Evolutionary conservation across 2,113 vertebrate genomes (phyloP).

Genomic region (Scophthalmus maximus): DNA sequence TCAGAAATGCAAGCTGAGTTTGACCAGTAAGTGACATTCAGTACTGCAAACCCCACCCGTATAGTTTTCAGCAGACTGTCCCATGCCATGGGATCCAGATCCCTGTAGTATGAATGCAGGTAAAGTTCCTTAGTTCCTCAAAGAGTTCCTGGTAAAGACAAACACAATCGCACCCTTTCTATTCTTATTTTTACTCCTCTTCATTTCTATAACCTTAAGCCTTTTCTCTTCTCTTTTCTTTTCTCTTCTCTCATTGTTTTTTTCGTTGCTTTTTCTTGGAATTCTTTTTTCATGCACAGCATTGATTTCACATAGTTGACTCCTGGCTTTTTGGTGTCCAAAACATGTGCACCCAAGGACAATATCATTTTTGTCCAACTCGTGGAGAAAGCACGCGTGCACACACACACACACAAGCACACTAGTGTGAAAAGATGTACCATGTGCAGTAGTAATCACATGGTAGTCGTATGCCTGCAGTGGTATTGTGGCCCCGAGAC

Average conservation of each 20-base stretch:
- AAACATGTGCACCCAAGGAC: not conserved
- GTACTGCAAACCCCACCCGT: slow-evolving; percentile 6
- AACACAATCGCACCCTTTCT: too few species aligned
- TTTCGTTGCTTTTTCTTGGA: too few species aligned
- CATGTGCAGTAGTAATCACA: slow-evolving; percentile 38
- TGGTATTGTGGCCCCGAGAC: not conserved
- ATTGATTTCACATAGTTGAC: not conserved
- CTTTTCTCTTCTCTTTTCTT: not conserved
- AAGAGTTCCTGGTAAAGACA: too few species aligned
- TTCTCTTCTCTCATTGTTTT: too few species aligned
- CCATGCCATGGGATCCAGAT: too few species aligned
- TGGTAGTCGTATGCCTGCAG: slow-evolving; percentile 6
- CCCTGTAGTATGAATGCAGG: too few species aligned
- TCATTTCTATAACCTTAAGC: too few species aligned
- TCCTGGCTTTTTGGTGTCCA: not conserved
- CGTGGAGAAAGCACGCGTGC: not conserved
- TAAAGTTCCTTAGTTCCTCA: too few species aligned
- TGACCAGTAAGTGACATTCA: slow-evolving; percentile 1
- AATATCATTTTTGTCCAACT: not conserved
- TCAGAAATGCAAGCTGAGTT: slow-evolving; percentile 6
- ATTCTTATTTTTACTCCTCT: not conserved
- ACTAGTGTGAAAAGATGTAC: slow-evolving; percentile 22
- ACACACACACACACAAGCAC: not conserved
- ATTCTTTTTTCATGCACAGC: too few species aligned
- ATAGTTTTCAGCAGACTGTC: too few species aligned